A percentile compares a stretch with the other conserved stretches of the same genome.
Conservation (phyloP, 2,113 vertebrate species). For the Scatophagus argus region DNA sequence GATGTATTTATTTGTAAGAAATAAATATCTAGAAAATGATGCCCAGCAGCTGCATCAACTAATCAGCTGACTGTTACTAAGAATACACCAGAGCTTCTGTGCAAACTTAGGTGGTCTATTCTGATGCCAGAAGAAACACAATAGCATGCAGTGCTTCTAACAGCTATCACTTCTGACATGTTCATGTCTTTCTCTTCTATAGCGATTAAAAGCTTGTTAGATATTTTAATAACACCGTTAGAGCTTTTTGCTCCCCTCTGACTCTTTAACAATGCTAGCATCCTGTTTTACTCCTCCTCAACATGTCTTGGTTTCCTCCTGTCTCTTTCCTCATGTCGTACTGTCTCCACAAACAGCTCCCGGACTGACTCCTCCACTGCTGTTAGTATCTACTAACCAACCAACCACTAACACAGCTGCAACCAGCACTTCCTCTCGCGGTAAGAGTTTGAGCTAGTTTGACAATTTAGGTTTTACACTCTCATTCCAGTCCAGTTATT, state of each 20-base stretch:
- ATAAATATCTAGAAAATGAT: too few species aligned
- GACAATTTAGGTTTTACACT: neutral
- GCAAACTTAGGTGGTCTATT: too few species aligned
- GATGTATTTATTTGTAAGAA: neutral
- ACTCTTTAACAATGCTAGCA: too few species aligned
- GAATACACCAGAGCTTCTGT: too few species aligned
- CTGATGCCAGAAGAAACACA: too few species aligned
- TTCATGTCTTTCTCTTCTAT: neutral
- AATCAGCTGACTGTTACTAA: too few species aligned
- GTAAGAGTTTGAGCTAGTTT: slow-evolving; percentile 39
- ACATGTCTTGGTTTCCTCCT: too few species aligned
- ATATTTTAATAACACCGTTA: neutral
- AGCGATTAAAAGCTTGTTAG: neutral
- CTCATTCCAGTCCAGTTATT: neutral
- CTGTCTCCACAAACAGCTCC: slow-evolving; percentile 12
- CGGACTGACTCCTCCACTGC: slow-evolving; percentile 16
- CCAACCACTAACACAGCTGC: slow-evolving; percentile 48
- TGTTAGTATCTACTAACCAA: slow-evolving; percentile 40
- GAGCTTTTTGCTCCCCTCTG: neutral
- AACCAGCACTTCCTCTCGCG: slow-evolving; percentile 20
- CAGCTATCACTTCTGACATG: too few species aligned
- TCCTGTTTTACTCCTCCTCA: too few species aligned
- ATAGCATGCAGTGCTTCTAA: too few species aligned
- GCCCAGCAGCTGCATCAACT: too few species aligned
- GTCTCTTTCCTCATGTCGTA: too few species aligned